A percentile compares a stretch with the other conserved stretches of the same genome.
Evolutionary conservation across 2,113 vertebrate species (phyloP).

Genomic region (Oryctolagus cuniculus): mOryCun1.1 NC_091440.1:124699501-124700000

Average conservation of each 20-base stretch:
- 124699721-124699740: background rate
- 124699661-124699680: constrained; percentile 20
- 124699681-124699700: background rate
- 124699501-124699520: too few species aligned
- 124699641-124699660: too few species aligned
- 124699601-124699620: too few species aligned
- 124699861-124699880: constrained; percentile 72
- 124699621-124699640: too few species aligned
- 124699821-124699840: background rate
- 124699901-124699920: constrained; percentile 79
- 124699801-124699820: background rate
- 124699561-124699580: too few species aligned
- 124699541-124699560: too few species aligned
- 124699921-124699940: constrained; percentile 77
- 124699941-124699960: constrained; percentile 80
- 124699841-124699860: constrained; percentile 16
- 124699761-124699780: background rate
- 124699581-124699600: too few species aligned
- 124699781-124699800: constrained; percentile 50
- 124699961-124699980: constrained; percentile 82
- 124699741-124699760: background rate
- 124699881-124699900: constrained; percentile 59
- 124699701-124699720: background rate
- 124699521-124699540: too few species aligned
- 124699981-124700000: constrained; percentile 70